Percentiles rank a stretch among this genome's conserved stretches.
These are phyloP conservation scores for Callimorpha dominula DNA, from an alignment of 2,888 invertebrate species.

Conservation along the genomic window DNA sequence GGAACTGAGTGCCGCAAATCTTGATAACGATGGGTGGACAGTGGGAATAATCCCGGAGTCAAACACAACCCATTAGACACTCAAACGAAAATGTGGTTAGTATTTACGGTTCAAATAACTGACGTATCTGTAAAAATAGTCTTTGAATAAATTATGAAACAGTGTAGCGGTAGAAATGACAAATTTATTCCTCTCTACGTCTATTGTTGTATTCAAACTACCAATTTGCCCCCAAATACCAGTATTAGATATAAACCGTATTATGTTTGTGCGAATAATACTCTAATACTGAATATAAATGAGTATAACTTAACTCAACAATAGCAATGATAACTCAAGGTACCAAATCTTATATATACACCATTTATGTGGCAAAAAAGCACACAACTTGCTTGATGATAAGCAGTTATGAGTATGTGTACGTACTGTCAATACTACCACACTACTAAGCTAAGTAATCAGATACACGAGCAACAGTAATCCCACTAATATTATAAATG, in stretches of 20 bases:
- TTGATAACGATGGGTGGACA: too few species aligned
- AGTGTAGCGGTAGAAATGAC: slow-evolving; percentile 45
- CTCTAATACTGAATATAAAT: slow-evolving; percentile 21
- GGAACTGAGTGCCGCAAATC: too few species aligned
- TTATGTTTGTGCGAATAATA: slow-evolving; percentile 12
- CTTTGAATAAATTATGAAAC: slow-evolving; percentile 40
- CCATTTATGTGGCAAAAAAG: neutral
- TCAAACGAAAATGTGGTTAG: neutral
- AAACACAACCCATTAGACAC: too few species aligned
- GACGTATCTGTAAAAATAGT: slow-evolving; percentile 17
- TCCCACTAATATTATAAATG: too few species aligned
- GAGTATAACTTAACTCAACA: neutral
- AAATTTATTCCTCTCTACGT: slow-evolving; percentile 52
- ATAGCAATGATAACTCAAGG: neutral
- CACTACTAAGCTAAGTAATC: too few species aligned
- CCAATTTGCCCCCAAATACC: slow-evolving; percentile 32
- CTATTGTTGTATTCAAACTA: slow-evolving; percentile 41
- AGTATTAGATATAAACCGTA: slow-evolving; percentile 18
- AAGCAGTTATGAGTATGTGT: neutral
- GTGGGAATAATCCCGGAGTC: too few species aligned
- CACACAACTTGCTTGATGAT: neutral
- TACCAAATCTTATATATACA: neutral
- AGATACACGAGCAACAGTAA: too few species aligned
- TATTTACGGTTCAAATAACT: neutral
- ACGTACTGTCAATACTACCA: neutral